These are phyloP conservation scores for Tachina grossa DNA, from an alignment of 2,888 invertebrate species.

Conservation along the genomic window DNA sequence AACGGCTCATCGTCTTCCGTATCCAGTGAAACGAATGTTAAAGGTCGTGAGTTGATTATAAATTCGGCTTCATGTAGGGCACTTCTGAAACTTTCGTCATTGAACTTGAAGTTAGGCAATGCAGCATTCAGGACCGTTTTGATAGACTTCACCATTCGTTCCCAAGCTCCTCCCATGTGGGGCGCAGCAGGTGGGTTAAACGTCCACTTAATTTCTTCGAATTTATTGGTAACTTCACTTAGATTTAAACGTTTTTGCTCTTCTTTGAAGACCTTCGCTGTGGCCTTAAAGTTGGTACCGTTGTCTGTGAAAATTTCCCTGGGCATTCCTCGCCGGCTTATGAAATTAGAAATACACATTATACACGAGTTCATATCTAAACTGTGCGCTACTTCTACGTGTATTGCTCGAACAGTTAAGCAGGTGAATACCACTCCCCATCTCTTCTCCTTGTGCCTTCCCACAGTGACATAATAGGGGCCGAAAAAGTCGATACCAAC, in stretches of 20 bases:
- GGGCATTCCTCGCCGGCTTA: background rate
- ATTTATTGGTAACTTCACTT: background rate
- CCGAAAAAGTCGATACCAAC: too few relatives aligned
- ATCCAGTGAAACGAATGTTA: conserved; percentile 54
- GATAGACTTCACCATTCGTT: conserved; percentile 43
- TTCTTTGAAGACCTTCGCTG: conserved; percentile 16
- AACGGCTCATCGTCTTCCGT: conserved; percentile 66
- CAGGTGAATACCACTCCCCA: background rate
- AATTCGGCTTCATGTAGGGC: conserved; percentile 66
- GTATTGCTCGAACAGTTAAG: background rate
- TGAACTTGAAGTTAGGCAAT: conserved; percentile 57
- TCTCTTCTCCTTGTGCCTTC: background rate
- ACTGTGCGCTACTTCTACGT: background rate
- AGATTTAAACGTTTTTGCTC: conserved; percentile 16
- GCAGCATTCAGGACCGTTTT: conserved; percentile 52
- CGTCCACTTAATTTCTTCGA: conserved; percentile 59
- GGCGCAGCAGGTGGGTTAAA: conserved; percentile 67
- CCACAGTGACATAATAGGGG: too few relatives aligned
- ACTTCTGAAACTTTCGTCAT: conserved; percentile 62
- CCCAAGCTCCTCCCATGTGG: conserved; percentile 68
- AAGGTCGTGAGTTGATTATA: background rate
- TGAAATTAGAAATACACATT: background rate
- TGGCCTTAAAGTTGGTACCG: conserved; percentile 55
- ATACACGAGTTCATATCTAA: background rate
- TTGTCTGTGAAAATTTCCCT: background rate